Conservation (phyloP, 2,113 vertebrate species). For the Brachyistius frenatus region DNA sequence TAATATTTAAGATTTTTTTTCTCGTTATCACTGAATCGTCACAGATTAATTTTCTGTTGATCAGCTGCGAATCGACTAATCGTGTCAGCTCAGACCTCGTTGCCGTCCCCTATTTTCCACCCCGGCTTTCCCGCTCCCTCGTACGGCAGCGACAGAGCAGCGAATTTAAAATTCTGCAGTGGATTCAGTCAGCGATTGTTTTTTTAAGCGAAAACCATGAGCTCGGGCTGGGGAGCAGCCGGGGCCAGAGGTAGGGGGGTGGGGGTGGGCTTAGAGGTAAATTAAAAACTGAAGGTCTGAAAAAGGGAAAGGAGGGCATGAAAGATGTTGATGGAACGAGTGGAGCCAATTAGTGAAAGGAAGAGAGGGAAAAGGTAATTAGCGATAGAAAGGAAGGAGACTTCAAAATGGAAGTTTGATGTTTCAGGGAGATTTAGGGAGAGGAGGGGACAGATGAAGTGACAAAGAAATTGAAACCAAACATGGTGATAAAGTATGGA, state of each 20-base stretch:
- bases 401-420: slow-evolving; percentile 59
- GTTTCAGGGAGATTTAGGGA: slow-evolving; percentile 62
- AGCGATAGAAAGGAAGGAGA: slow-evolving; percentile 62
- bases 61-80: background rate
- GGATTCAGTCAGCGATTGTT: background rate
- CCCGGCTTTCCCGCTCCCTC: slow-evolving; percentile 19
- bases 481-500: slow-evolving; percentile 62
- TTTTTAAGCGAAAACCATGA: slow-evolving; percentile 46
- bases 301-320: slow-evolving; percentile 51
- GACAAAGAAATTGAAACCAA: slow-evolving; percentile 76
- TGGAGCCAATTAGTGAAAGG: slow-evolving; percentile 81
- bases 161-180: slow-evolving; percentile 45
- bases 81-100: too few relatives aligned
- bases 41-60: background rate
- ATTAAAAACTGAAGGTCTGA: slow-evolving; percentile 79
- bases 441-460: slow-evolving; percentile 45
- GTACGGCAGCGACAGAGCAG: slow-evolving; percentile 31
- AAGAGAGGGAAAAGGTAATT: slow-evolving; percentile 76
- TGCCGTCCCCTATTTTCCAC: background rate
- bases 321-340: slow-evolving; percentile 58
- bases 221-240: background rate
- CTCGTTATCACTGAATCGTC: background rate
- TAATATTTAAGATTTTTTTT: background rate
- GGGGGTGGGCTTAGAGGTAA: slow-evolving; percentile 41
- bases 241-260: background rate